Conservation (phyloP, 2,888 invertebrate species). For the Ophion costatus region DNA sequence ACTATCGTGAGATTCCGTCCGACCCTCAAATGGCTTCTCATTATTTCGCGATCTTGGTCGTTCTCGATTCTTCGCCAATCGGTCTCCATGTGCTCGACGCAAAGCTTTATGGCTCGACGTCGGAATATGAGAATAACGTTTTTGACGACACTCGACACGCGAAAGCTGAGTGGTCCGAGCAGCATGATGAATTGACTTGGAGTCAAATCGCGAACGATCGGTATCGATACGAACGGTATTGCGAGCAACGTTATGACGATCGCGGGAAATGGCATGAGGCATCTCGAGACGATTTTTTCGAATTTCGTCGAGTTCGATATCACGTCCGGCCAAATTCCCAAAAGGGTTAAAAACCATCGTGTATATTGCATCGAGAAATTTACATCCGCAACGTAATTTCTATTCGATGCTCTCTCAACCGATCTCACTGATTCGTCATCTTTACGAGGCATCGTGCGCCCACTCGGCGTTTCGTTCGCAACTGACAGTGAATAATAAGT, state of each 20-base stretch:
- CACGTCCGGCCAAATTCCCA: slow-evolving; percentile 63
- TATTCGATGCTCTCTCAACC: slow-evolving; percentile 22
- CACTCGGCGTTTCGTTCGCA: not conserved
- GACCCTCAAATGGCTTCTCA: slow-evolving; percentile 66
- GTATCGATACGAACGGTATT: slow-evolving; percentile 29
- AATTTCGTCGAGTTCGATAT: slow-evolving; percentile 41
- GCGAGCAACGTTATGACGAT: slow-evolving; percentile 32
- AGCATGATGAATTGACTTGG: slow-evolving; percentile 34
- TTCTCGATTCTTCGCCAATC: slow-evolving; percentile 68
- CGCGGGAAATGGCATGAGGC: slow-evolving; percentile 41
- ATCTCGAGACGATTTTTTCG: slow-evolving; percentile 21
- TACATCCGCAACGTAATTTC: slow-evolving; percentile 33
- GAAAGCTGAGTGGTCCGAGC: slow-evolving; percentile 58
- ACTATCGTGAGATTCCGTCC: slow-evolving; percentile 57
- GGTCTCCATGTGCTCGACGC: slow-evolving; percentile 64
- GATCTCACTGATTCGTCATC: not conserved
- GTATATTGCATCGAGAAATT: slow-evolving; percentile 52
- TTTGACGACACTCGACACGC: slow-evolving; percentile 53
- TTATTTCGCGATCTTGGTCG: slow-evolving; percentile 21
- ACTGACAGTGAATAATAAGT: not conserved
- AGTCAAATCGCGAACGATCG: slow-evolving; percentile 40
- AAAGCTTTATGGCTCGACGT: slow-evolving; percentile 52
- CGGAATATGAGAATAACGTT: slow-evolving; percentile 49
- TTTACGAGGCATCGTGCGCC: slow-evolving; percentile 12
- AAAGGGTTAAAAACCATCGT: slow-evolving; percentile 54